Conservation (phyloP, 2,113 vertebrate genomes). For the Galemys pyrenaicus region DNA sequence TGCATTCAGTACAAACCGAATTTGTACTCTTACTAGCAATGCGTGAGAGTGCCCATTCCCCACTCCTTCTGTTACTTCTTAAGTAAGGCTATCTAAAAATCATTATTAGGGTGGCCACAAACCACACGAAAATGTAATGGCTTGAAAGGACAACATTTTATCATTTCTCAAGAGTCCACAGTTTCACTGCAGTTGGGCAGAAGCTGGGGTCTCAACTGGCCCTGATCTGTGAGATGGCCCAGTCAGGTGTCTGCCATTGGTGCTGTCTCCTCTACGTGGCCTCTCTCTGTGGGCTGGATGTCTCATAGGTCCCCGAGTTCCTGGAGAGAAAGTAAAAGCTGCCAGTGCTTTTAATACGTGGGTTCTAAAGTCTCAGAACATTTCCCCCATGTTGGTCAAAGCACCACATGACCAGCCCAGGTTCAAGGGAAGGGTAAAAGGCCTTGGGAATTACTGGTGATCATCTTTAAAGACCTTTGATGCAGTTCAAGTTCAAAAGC, state of each 20-base stretch:
- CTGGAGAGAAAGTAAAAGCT: background rate
- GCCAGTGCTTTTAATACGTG: background rate
- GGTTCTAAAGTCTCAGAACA: background rate
- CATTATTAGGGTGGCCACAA: background rate
- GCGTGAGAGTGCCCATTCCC: background rate
- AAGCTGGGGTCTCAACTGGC: background rate
- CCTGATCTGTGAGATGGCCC: background rate
- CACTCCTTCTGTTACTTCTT: background rate
- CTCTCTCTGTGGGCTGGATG: background rate
- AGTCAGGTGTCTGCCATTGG: background rate
- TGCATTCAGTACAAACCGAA: background rate
- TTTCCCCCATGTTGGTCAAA: background rate
- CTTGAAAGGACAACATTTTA: background rate
- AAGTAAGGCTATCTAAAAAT: background rate
- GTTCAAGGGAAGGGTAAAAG: background rate
- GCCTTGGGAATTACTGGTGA: background rate
- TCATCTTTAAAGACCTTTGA: background rate
- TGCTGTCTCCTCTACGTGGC: background rate
- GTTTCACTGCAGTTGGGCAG: background rate
- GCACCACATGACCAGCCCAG: background rate
- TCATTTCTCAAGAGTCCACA: background rate
- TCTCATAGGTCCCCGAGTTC: background rate
- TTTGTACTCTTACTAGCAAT: background rate
- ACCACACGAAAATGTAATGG: background rate
- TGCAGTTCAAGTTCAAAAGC: too few relatives aligned